Conservation (phyloP, 2,113 vertebrate species). For the Anoura caudifer region DNA sequence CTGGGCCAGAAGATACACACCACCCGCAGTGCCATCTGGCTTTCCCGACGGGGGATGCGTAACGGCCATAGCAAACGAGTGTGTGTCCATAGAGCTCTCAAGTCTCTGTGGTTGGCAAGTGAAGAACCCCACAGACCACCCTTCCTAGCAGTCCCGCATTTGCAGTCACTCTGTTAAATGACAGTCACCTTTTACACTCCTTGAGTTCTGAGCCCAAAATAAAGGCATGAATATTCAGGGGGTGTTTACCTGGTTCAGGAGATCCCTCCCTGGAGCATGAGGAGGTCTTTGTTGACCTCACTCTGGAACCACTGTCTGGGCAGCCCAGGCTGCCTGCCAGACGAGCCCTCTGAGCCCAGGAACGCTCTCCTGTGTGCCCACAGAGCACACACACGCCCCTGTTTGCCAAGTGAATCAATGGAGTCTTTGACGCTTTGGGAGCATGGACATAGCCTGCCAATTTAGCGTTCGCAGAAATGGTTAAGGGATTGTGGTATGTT, state of each 20-base stretch:
- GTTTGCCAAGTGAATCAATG: conserved; percentile 67
- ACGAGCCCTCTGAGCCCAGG: conserved; percentile 41
- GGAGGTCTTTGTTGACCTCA: conserved; percentile 49
- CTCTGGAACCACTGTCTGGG: conserved; percentile 53
- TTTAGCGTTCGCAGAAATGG: conserved; percentile 61
- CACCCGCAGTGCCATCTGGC: not conserved
- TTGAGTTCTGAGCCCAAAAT: conserved; percentile 29
- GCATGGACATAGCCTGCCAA: conserved; percentile 47
- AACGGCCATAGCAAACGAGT: not conserved
- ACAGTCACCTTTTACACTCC: not conserved
- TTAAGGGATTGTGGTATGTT: conserved; percentile 57
- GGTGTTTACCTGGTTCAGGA: conserved; percentile 37
- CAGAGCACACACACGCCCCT: conserved; percentile 58
- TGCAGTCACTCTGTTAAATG: not conserved
- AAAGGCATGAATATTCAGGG: conserved; percentile 26
- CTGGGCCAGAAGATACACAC: not conserved
- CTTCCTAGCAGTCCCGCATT: not conserved
- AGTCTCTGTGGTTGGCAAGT: not conserved
- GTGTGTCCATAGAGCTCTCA: not conserved
- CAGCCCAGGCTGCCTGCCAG: conserved; percentile 52
- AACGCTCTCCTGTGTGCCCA: conserved; percentile 53
- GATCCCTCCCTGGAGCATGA: conserved; percentile 38
- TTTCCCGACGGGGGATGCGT: not conserved
- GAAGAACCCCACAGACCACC: not conserved
- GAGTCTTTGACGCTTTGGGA: conserved; percentile 58